Conservation (phyloP, 1,140 invertebrate genomes). For the Euborellia annulipes region DNA sequence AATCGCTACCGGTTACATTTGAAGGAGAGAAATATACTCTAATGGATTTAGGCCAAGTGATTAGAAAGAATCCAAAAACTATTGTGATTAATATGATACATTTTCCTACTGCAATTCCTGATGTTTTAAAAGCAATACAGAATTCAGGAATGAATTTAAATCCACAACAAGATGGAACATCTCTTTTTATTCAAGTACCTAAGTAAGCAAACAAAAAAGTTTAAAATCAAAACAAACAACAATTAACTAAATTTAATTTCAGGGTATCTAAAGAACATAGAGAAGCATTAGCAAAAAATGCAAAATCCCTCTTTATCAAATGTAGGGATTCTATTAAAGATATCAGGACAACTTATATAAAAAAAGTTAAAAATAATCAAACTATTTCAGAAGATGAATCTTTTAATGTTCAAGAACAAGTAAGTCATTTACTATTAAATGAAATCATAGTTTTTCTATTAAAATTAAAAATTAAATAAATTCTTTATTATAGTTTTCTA, state of each 20-base stretch:
- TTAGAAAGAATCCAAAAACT: conserved; percentile 71
- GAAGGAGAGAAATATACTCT: conserved; percentile 70
- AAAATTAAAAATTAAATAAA: no score
- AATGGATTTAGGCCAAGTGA: conserved; percentile 78
- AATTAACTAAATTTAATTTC: conserved; percentile 16
- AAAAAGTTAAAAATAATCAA: conserved; percentile 46
- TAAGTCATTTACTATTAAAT: no score
- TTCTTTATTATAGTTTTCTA: no score
- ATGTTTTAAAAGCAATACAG: conserved; percentile 53
- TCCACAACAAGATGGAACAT: conserved; percentile 87
- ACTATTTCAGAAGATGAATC: conserved; percentile 45
- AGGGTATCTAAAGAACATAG: conserved; percentile 83
- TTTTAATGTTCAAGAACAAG: no score
- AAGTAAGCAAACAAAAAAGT: conserved; percentile 42
- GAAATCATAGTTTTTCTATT: no score
- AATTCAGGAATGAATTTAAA: conserved; percentile 81
- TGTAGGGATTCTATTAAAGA: conserved; percentile 62
- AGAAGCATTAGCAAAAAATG: conserved; percentile 71
- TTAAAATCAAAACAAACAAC: not conserved
- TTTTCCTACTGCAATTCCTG: conserved; percentile 70
- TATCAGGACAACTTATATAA: conserved; percentile 56
- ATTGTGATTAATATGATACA: conserved; percentile 64
- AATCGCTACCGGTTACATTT: conserved; percentile 53
- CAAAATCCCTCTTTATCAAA: conserved; percentile 65
- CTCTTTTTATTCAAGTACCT: conserved; percentile 70